Percentiles rank a stretch among this genome's conserved stretches.
phyloP scores from a whole-genome alignment of 2,888 invertebrate species.

The Crioceris asparagi region DNA sequence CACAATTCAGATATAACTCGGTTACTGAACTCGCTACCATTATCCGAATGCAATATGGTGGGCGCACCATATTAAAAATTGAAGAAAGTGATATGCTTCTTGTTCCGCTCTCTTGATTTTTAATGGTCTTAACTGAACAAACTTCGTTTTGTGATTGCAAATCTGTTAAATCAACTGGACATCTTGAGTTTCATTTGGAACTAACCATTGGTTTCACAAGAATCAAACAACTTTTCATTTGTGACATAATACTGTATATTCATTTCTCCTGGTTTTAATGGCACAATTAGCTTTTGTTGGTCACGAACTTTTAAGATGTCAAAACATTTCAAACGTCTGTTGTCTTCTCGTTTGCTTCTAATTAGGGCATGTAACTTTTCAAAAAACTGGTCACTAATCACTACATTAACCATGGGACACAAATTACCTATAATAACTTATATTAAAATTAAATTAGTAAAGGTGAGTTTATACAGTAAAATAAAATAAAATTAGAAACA shows the following conservation, averaged over 20 bases:
- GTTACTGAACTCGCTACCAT: constrained; percentile 26
- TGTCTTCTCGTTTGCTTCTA: constrained; percentile 22
- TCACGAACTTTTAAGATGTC: constrained; percentile 22
- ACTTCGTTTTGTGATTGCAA: constrained; percentile 20
- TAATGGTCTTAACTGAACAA: constrained; percentile 17
- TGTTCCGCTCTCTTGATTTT: constrained; percentile 21
- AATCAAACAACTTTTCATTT: constrained; percentile 24
- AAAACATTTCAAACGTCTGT: constrained; percentile 19
- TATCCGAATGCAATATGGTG: constrained; percentile 22
- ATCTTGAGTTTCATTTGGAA: neutral
- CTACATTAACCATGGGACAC: constrained; percentile 18
- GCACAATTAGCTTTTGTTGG: constrained; percentile 21
- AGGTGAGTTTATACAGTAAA: too few species aligned
- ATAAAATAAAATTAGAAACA: too few species aligned
- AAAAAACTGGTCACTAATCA: constrained; percentile 18
- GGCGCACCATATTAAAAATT: constrained; percentile 22
- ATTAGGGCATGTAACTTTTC: constrained; percentile 20
- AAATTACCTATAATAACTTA: constrained; percentile 17
- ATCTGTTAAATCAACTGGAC: neutral
- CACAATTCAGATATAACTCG: constrained; percentile 19
- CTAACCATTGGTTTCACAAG: constrained; percentile 3
- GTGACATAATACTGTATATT: constrained; percentile 19
- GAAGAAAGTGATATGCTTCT: constrained; percentile 16
- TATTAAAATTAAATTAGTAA: too few species aligned
- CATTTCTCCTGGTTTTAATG: constrained; percentile 20